Evolutionary conservation across 2,797 vertebrate genomes (phyloP).

Genomic region (Choloepus didactylus): DNA sequence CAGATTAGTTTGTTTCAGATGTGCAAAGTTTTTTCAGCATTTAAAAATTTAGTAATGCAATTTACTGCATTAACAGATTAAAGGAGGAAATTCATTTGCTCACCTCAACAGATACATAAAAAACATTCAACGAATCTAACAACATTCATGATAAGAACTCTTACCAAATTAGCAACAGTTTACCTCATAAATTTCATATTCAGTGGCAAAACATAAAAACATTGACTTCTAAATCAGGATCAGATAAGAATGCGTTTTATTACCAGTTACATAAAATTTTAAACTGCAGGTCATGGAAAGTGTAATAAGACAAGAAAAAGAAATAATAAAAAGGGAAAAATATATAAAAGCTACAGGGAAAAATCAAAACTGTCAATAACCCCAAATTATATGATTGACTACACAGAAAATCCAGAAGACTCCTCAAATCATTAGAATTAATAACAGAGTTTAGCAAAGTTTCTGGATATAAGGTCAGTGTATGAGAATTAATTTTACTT

Average conservation of each 20-base stretch:
- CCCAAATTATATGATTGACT: conserved; percentile 4
- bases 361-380: conserved; percentile 31
- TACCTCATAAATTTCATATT: not conserved
- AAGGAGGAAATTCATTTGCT: conserved; percentile 43
- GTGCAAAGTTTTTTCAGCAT: not conserved
- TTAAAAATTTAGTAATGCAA: conserved; percentile 15
- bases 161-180: not conserved
- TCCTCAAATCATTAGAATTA: not conserved
- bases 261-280: conserved; percentile 24
- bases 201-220: conserved; percentile 14
- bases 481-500: conserved; percentile 32
- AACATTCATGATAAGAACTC: conserved; percentile 29
- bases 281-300: not conserved
- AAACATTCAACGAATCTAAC: conserved; percentile 40
- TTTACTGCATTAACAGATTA: conserved; percentile 19
- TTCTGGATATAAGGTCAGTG: not conserved
- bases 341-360: not conserved
- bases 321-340: conserved; percentile 19
- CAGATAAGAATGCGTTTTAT: conserved; percentile 48
- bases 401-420: conserved; percentile 37
- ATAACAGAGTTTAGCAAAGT: not conserved
- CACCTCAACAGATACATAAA: conserved; percentile 2
- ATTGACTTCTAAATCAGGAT: conserved; percentile 8
- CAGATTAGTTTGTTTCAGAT: conserved; percentile 34
- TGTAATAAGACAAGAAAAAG: conserved; percentile 27